Conservation (phyloP, 2,888 invertebrate genomes). For the Aspidapion aeneum region DNA sequence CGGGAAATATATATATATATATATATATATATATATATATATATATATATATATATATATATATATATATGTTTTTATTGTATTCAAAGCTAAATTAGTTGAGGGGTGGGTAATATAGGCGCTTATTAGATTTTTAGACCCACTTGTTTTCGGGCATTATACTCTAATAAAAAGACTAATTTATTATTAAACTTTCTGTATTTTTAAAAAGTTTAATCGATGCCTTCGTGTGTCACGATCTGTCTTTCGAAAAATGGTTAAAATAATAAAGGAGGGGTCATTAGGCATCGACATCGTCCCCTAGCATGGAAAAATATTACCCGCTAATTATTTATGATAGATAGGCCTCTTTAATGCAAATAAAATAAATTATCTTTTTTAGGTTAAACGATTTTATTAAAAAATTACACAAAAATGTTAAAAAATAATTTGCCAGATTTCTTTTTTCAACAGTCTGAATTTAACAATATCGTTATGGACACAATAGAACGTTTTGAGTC, state of each 20-base stretch:
- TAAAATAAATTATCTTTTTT: neutral
- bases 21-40: no score
- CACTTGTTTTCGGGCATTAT: neutral
- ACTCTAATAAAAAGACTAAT: neutral
- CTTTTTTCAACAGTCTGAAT: no score
- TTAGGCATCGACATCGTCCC: neutral
- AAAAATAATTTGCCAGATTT: neutral
- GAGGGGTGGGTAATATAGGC: no score
- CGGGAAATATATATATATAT: no score
- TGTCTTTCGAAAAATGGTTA: neutral
- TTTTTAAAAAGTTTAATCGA: slow-evolving; percentile 32
- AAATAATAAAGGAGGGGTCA: neutral
- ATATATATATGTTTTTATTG: no score
- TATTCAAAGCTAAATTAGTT: no score
- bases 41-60: no score
- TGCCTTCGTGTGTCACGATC: slow-evolving; percentile 13
- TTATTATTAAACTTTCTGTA: slow-evolving; percentile 5
- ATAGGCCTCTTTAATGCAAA: slow-evolving; percentile 8
- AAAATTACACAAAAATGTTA: neutral
- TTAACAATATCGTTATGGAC: no score
- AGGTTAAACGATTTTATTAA: neutral
- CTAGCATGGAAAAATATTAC: neutral
- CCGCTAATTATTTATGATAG: neutral
- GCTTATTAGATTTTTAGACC: neutral
- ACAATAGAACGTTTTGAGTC: no score